phyloP scores from a whole-genome alignment of 2,888 invertebrate genomes.

The Vesta saturnalis region DNA sequence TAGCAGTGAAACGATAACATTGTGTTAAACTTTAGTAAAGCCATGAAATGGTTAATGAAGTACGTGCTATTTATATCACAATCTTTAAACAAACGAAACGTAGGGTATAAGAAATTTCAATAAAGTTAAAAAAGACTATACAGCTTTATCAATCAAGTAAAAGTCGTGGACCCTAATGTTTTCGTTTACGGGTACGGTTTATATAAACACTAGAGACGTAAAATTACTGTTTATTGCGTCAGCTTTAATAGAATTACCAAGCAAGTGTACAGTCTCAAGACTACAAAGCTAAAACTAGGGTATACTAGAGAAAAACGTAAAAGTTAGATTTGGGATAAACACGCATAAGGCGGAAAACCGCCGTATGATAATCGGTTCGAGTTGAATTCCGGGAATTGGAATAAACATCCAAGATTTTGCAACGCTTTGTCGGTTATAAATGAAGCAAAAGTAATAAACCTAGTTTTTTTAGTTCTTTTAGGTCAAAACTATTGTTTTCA shows the following conservation, averaged over 20 bases:
- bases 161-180: background rate
- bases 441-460: slow-evolving; percentile 28
- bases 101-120: too few relatives aligned
- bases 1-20: too few relatives aligned
- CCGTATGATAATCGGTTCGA: slow-evolving; percentile 32
- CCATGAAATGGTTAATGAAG: too few relatives aligned
- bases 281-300: slow-evolving; percentile 12
- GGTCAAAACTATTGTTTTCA: slow-evolving; percentile 10
- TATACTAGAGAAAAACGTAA: slow-evolving; percentile 23
- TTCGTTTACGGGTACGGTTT: background rate
- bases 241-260: slow-evolving; percentile 28
- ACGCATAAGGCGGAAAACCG: slow-evolving; percentile 34
- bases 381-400: slow-evolving; percentile 23
- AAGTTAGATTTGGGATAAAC: slow-evolving; percentile 33
- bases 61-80: too few relatives aligned
- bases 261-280: slow-evolving; percentile 22
- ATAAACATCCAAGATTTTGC: slow-evolving; percentile 29
- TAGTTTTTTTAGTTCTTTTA: slow-evolving; percentile 17
- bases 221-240: slow-evolving; percentile 22
- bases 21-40: too few relatives aligned
- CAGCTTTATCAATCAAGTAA: too few relatives aligned
- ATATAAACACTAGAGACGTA: slow-evolving; percentile 17
- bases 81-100: too few relatives aligned
- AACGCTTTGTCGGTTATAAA: slow-evolving; percentile 27
- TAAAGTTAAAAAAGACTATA: too few relatives aligned